Evolutionary conservation across 1,140 invertebrate species (phyloP), one percentile per base, ranked within the genome.

Genomic region (Hormaphis cornu): DNA sequence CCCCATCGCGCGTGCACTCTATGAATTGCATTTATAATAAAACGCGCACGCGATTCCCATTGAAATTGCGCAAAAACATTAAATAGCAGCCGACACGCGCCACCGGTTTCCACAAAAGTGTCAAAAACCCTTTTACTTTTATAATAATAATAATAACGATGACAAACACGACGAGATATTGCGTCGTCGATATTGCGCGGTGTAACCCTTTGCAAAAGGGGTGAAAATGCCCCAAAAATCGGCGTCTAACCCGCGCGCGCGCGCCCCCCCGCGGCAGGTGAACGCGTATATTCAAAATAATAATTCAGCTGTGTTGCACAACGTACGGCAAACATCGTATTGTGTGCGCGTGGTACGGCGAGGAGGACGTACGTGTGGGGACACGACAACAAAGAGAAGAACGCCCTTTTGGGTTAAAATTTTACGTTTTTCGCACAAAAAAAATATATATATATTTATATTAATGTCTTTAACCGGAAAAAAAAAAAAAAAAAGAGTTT

Each of bases 11-110:
- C 20, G 16, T 28, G 46, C 14, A 24, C 22, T 44, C 20, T 44
- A 6, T 50, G 22, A 14, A 8, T 26, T 24, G 12, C 16, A 5
- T 14, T 12, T 1, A n/a, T n/a, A n/a, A 42, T 8, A 6, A 16
- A 4, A 48, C 20, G 10, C 3, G 6, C 10, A 12, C 44, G 44
- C 5, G 1, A 14, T 14, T 58, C 33, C 33, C 54, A 40, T 58
- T 50, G 61, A 66, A 66, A 66, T 66, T 48, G 61, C 61, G 61
- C 61, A 66, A 66, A 66, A n/a, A n/a, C n/a, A n/a, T n/a, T n/a
- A n/a, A n/a, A n/a, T n/a, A 46, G 26, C 61, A 22, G 30, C 20
- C 18, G 61, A 66, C 61, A 66, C 61, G 61, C 61, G 61, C 61
- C 42, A 48, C 24, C 61, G 61, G 42, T 66, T 66, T 66, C 61